Conservation (phyloP, 2,113 vertebrate genomes). For the Melanotaenia duboulayi region DNA sequence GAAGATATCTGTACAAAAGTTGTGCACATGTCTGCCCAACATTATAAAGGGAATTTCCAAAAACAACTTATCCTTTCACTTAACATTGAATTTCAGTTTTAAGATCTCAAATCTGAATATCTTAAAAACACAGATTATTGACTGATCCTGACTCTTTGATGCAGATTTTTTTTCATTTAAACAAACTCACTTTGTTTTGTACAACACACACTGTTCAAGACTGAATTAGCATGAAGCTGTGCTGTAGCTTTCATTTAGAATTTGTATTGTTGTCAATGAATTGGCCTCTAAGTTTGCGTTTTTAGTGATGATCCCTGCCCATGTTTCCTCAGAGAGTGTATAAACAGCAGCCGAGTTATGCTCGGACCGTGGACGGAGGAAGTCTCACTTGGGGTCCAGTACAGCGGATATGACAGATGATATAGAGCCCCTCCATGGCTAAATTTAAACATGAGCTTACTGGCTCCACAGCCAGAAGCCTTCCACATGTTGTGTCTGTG, state of each 20-base stretch:
- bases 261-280: conserved; percentile 3
- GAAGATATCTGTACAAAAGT: conserved; percentile 9
- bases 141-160: background rate
- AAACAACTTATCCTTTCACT: background rate
- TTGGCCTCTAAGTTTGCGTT: conserved; percentile 17
- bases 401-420: conserved; percentile 79
- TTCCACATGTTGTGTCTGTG: conserved; percentile 16
- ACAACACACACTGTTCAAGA: background rate
- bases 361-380: conserved; percentile 72
- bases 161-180: too few species aligned
- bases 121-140: conserved; percentile 27
- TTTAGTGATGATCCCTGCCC: conserved; percentile 16
- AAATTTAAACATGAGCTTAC: conserved; percentile 79
- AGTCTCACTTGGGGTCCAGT: conserved; percentile 73
- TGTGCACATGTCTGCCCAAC: conserved; percentile 2
- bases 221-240: too few species aligned
- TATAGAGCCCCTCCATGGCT: conserved; percentile 69
- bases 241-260: background rate
- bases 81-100: background rate
- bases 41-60: background rate
- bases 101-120: conserved; percentile 4
- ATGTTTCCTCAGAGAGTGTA: conserved; percentile 53
- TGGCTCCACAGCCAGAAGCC: conserved; percentile 55
- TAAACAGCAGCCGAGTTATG: conserved; percentile 76
- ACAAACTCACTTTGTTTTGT: background rate